These are phyloP conservation scores for Pterostichus madidus DNA, from an alignment of 2,888 invertebrate genomes.

Conservation along the genomic window DNA sequence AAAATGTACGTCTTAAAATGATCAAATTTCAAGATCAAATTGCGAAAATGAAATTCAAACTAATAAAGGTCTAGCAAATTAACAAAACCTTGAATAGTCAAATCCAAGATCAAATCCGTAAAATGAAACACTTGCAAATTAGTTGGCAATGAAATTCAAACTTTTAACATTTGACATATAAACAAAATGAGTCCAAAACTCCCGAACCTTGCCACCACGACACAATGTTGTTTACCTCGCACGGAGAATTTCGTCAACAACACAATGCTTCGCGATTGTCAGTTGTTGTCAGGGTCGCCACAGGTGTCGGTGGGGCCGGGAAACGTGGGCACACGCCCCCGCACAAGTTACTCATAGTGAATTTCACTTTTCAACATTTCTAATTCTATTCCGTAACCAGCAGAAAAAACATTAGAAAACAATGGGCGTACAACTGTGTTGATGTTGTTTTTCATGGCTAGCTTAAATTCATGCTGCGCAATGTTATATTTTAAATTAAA, in stretches of 20 bases:
- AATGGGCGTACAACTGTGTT: too few species aligned
- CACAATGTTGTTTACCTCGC: slow-evolving; percentile 49
- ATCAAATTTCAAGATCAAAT: too few species aligned
- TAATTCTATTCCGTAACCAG: slow-evolving; percentile 12
- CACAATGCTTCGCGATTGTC: slow-evolving; percentile 29
- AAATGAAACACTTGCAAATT: slow-evolving; percentile 19
- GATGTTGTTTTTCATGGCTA: too few species aligned
- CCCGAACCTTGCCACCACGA: neutral
- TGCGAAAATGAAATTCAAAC: too few species aligned
- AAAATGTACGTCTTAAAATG: too few species aligned
- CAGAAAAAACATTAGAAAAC: neutral
- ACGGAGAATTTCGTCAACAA: neutral
- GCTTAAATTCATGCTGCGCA: too few species aligned
- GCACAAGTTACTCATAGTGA: neutral
- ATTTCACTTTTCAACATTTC: slow-evolving; percentile 10
- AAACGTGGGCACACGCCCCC: slow-evolving; percentile 7
- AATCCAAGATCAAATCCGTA: slow-evolving; percentile 31
- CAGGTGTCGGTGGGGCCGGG: slow-evolving; percentile 20
- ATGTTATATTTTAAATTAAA: too few species aligned
- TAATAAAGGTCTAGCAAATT: too few species aligned
- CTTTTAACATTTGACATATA: slow-evolving; percentile 40
- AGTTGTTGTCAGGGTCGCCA: slow-evolving; percentile 25
- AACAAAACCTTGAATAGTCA: slow-evolving; percentile 3
- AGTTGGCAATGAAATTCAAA: slow-evolving; percentile 33
- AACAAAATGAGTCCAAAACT: neutral